Percentiles rank a stretch among this genome's conserved stretches.
phyloP scores from a whole-genome alignment of 1,140 invertebrate genomes.

The Sitophilus oryzae region DNA sequence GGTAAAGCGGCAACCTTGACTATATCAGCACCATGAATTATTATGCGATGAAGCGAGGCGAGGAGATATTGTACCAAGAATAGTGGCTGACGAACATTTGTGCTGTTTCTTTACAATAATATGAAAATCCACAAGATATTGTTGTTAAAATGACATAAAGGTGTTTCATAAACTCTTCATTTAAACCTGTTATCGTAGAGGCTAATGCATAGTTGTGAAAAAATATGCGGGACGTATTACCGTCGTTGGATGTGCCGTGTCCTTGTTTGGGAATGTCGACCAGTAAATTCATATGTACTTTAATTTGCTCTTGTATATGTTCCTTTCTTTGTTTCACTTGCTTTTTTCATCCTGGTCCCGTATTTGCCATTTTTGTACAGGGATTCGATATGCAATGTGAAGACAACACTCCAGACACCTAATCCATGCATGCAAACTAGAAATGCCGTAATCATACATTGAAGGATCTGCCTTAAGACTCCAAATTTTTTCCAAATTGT shows the following conservation, averaged over 20 bases:
- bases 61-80: constrained; percentile 36
- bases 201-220: too few species aligned
- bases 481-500: too few species aligned
- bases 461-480: too few species aligned
- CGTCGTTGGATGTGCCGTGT: constrained; percentile 40
- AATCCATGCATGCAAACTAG: constrained; percentile 41
- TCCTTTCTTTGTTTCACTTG: constrained; percentile 17
- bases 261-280: constrained; percentile 40
- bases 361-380: constrained; percentile 30
- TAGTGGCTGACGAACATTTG: constrained; percentile 33
- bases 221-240: constrained; percentile 42
- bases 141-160: constrained; percentile 32
- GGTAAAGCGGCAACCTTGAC: constrained; percentile 31
- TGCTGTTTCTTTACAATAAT: constrained; percentile 27
- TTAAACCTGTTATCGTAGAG: too few species aligned
- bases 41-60: constrained; percentile 34
- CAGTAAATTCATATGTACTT: constrained; percentile 28
- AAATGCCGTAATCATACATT: constrained; percentile 40
- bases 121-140: constrained; percentile 32
- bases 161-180: constrained; percentile 32
- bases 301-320: constrained; percentile 23
- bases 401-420: constrained; percentile 20
- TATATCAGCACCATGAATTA: constrained; percentile 35
- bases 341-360: constrained; percentile 24
- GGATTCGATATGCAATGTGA: constrained; percentile 26